phyloP scores from a whole-genome alignment of 2,888 invertebrate species.

The Drosophila nr. perissopoda region DNA sequence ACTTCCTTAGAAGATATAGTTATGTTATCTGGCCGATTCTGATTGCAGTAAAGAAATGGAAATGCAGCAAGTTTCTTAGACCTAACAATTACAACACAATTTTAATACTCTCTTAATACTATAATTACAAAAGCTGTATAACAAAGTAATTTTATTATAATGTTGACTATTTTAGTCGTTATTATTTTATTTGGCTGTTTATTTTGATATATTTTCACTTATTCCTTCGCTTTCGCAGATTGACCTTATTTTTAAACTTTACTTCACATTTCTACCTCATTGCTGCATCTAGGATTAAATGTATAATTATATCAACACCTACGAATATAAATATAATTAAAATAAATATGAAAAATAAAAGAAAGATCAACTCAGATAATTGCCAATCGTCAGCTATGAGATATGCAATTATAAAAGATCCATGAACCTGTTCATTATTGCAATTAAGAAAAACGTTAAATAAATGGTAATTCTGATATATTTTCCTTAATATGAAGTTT shows the following conservation, averaged over 20 bases:
- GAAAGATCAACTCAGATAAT: not conserved
- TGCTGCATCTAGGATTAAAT: not conserved
- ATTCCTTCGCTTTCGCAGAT: not conserved
- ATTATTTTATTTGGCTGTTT: not conserved
- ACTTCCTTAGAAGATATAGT: too few species aligned
- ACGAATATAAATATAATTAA: not conserved
- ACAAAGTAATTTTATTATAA: not conserved
- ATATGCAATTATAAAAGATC: not conserved
- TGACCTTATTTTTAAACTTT: not conserved
- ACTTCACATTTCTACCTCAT: not conserved
- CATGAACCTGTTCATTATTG: not conserved
- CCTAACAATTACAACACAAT: not conserved
- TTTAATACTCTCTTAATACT: not conserved
- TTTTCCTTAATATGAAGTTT: not conserved
- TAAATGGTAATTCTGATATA: not conserved
- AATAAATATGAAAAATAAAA: not conserved
- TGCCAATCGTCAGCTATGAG: not conserved
- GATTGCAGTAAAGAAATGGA: too few species aligned
- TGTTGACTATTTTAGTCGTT: not conserved
- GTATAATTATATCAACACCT: not conserved
- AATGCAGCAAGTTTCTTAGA: not conserved
- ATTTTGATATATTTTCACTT: not conserved
- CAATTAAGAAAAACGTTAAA: not conserved
- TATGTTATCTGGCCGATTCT: too few species aligned
- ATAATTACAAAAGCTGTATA: rapidly evolving